phyloP scores from a whole-genome alignment of 2,797 vertebrate species.

The Mormyrops attenuatus region DNA sequence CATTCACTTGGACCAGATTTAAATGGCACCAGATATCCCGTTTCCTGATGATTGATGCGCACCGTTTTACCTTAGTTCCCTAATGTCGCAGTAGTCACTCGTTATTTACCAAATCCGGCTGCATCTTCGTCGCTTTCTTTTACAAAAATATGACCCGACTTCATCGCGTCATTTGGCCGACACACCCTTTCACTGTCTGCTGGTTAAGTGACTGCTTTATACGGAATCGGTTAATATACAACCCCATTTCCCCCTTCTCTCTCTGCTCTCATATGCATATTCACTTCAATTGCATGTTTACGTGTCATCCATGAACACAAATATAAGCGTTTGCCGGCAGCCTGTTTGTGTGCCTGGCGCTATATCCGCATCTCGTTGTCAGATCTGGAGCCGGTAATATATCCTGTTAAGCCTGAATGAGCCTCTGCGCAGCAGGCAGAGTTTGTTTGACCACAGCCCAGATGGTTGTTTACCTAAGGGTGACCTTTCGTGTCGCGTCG shows the following conservation, averaged over 20 bases:
- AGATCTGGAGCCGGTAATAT: neutral
- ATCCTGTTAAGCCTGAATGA: neutral
- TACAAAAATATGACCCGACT: neutral
- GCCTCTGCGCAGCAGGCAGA: neutral
- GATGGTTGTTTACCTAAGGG: neutral
- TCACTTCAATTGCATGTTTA: neutral
- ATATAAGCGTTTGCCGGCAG: neutral
- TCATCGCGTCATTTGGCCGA: neutral
- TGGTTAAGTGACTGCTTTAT: neutral
- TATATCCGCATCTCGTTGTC: neutral
- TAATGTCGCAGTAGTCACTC: neutral
- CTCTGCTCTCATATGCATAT: neutral
- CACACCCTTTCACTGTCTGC: neutral
- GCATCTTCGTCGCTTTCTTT: neutral
- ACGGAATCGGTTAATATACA: neutral
- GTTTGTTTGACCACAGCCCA: neutral
- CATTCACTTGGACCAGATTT: neutral
- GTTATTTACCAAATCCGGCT: neutral
- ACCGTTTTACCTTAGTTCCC: neutral
- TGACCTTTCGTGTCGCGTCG: neutral
- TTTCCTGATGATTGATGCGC: neutral
- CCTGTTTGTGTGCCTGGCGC: neutral
- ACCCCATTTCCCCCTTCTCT: neutral
- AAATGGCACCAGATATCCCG: neutral
- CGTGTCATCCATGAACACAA: neutral